Percentiles rank a stretch among this genome's conserved stretches.
These are phyloP conservation scores for Catharus bicknelli DNA, from an alignment of 2,113 vertebrate genomes.

Conservation along the genomic window DNA sequence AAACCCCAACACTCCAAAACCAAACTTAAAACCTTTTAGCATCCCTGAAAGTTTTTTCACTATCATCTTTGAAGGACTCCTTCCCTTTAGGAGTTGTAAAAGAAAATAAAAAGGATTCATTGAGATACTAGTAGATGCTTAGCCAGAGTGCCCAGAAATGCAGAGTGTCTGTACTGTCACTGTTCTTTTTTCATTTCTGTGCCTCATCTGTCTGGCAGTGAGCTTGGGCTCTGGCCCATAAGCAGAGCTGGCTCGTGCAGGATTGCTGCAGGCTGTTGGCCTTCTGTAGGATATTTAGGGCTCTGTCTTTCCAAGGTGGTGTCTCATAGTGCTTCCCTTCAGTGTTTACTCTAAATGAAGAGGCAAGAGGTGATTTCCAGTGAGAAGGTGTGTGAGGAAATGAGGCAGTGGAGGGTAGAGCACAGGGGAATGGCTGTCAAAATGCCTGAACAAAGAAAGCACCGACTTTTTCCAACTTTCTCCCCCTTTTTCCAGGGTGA, in stretches of 20 bases:
- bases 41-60: neutral
- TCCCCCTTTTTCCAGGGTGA: neutral
- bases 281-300: neutral
- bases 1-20: neutral
- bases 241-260: rapidly evolving
- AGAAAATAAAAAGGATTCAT: neutral
- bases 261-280: rapidly evolving
- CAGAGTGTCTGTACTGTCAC: neutral
- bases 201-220: neutral
- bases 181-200: neutral
- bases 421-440: neutral
- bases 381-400: neutral
- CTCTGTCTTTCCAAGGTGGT: neutral
- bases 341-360: neutral
- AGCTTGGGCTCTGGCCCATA: neutral
- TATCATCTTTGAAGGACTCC: neutral
- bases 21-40: neutral
- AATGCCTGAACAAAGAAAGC: neutral
- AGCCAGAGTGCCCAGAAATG: neutral
- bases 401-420: neutral
- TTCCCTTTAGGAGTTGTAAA: neutral
- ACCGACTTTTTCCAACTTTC: neutral
- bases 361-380: neutral
- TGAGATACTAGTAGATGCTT: neutral
- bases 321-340: neutral